Evolutionary conservation across 2,888 invertebrate genomes (phyloP), one percentile per base, ranked within the genome.

Genomic region (Thumatha senex): DNA sequence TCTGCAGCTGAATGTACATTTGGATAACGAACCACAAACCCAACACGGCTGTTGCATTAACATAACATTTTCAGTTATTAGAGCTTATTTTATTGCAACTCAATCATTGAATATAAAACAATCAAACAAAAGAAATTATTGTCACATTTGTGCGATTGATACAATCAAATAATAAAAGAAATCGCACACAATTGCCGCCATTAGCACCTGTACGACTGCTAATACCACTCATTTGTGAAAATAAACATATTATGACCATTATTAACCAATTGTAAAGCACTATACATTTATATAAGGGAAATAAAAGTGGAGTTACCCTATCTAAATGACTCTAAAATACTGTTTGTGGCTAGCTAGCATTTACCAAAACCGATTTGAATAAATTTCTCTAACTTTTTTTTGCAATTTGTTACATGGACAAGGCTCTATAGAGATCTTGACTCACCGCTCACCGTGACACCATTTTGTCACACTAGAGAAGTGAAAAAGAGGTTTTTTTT

Each of bases 271-370:
- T 47, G 59, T 62, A 63, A 62, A 66, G 45, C 34, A 52, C 36
- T 58, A 54, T 51, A 53, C 57, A 58, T 63, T 61, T 66, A 60
- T 63, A 64, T 53, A 45, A 38, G 11, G 47, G 48, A 42, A 60
- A 60, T 70, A 62, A 69, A 67, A 67, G 48, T 49, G 34, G 50
- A 54, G 18, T 24, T 24, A 24, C 18, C 5, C 5, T 24, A 4
- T 24, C 18, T 24, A 24, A 24, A 24, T 24, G 2, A 24, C 18
- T 24, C 18, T 24, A 4, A 24, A 24, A 5, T 24, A 24, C 18
- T 24, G 18, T 24, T 24, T 24, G 18, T 24, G 18, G 18, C 18
- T 69, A 67, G 48, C 46, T 41, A 15, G 55, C 41, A 58, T 67
- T 61, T 24, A 5, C 3, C 5, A 24, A 5, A 24, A 24, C 2